Conservation (phyloP, 2,888 invertebrate species). For the Phaonia tiefii region DNA sequence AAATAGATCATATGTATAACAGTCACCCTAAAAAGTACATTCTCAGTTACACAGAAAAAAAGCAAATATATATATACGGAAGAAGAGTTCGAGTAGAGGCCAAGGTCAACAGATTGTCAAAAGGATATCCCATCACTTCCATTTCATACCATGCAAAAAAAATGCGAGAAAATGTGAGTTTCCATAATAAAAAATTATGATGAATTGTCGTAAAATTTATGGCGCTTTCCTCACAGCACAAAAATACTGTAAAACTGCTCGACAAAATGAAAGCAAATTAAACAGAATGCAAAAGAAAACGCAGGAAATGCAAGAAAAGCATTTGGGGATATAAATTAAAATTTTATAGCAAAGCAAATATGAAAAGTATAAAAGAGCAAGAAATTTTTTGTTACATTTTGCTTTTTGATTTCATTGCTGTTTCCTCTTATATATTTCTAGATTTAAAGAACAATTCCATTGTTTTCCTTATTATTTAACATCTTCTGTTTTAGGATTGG, state of each 20-base stretch:
- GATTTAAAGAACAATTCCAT: no score
- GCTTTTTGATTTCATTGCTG: conserved; percentile 18
- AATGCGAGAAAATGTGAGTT: neutral
- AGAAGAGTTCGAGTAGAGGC: conserved; percentile 15
- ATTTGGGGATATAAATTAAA: conserved; percentile 1
- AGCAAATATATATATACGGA: neutral
- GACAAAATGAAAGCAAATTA: conserved; percentile 21
- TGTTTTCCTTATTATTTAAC: neutral
- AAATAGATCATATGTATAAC: no score
- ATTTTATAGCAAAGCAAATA: neutral
- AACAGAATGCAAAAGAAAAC: conserved; percentile 8
- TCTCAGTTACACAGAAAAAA: neutral
- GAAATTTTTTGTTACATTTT: conserved; percentile 7
- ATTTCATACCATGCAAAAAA: conserved; percentile 5
- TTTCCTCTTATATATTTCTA: neutral
- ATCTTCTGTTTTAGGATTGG: neutral
- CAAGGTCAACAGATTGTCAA: conserved; percentile 33
- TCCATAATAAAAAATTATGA: conserved; percentile 30
- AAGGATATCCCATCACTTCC: conserved; percentile 38
- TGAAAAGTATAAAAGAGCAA: conserved; percentile 2
- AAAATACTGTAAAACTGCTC: neutral
- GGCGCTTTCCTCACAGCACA: neutral
- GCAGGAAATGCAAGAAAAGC: conserved; percentile 17
- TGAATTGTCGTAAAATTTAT: conserved; percentile 34
- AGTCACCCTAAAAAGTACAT: no score